A percentile compares a stretch with the other conserved stretches of the same genome.
Conservation (phyloP, 2,797 vertebrate species). For the Tinamus major region DNA sequence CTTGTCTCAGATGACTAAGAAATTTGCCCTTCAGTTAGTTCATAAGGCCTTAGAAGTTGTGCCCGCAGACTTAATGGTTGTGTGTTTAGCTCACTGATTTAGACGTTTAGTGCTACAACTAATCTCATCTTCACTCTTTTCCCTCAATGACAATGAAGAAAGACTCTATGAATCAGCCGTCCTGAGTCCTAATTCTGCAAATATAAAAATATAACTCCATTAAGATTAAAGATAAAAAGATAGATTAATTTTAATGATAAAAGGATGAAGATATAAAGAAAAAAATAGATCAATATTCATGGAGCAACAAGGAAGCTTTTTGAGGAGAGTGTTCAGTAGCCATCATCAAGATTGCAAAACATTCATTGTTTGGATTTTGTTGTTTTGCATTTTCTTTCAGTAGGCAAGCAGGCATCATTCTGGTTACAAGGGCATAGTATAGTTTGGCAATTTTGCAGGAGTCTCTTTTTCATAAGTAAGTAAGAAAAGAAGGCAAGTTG, state of each 20-base stretch:
- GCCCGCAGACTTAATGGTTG: background rate
- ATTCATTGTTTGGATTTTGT: accelerated
- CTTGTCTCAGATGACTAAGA: background rate
- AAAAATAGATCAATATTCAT: background rate
- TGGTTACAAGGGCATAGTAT: background rate
- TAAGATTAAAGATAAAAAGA: background rate
- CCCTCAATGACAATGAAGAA: background rate
- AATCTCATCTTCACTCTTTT: background rate
- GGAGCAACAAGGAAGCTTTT: accelerated
- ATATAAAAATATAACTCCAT: background rate
- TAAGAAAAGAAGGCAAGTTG: background rate
- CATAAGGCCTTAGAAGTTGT: background rate
- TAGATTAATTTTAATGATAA: background rate
- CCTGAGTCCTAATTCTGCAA: background rate
- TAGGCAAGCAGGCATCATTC: background rate
- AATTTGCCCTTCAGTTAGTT: background rate
- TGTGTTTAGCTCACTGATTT: background rate
- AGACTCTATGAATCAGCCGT: background rate
- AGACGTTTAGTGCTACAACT: background rate
- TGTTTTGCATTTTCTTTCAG: background rate
- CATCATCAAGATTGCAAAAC: background rate
- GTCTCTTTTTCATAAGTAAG: background rate
- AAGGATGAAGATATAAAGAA: background rate
- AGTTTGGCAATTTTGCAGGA: background rate
- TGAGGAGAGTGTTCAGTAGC: background rate